Evolutionary conservation across 2,888 invertebrate genomes (phyloP).

Genomic region (Pediacus dermestoides): DNA sequence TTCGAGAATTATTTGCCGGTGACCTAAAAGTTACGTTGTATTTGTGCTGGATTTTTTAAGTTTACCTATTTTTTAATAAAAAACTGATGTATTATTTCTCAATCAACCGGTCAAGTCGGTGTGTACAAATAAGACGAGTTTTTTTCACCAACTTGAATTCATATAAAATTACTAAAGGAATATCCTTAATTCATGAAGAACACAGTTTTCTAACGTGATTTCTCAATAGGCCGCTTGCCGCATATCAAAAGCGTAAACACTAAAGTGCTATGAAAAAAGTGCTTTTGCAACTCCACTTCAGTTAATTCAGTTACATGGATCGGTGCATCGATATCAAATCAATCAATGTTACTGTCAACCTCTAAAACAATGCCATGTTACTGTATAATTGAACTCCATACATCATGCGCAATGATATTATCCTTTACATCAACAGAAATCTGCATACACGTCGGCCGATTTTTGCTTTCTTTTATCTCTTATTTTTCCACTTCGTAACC

Average conservation of each 20-base stretch:
- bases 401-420: constrained; percentile 44
- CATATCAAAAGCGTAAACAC: constrained; percentile 7
- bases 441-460: constrained; percentile 33
- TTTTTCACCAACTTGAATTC: constrained; percentile 13
- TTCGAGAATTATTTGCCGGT: too few relatives aligned
- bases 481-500: too few relatives aligned
- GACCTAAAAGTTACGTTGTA: too few relatives aligned
- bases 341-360: constrained; percentile 49
- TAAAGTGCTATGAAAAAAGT: constrained; percentile 32
- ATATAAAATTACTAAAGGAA: constrained; percentile 20
- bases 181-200: constrained; percentile 41
- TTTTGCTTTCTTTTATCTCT: too few relatives aligned
- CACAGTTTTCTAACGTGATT: constrained; percentile 38
- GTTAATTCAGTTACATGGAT: constrained; percentile 40
- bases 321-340: constrained; percentile 45
- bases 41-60: too few relatives aligned
- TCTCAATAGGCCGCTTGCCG: constrained; percentile 34
- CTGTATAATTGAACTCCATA: constrained; percentile 50
- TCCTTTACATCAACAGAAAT: constrained; percentile 38
- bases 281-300: constrained; percentile 30
- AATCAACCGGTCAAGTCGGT: constrained; percentile 9
- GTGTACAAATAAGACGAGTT: constrained; percentile 17
- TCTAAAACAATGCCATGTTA: constrained; percentile 50
- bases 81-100: constrained; percentile 1
- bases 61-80: too few relatives aligned